Evolutionary conservation across 2,888 invertebrate genomes (phyloP).

Genomic region (Horisme vitalbata): DNA sequence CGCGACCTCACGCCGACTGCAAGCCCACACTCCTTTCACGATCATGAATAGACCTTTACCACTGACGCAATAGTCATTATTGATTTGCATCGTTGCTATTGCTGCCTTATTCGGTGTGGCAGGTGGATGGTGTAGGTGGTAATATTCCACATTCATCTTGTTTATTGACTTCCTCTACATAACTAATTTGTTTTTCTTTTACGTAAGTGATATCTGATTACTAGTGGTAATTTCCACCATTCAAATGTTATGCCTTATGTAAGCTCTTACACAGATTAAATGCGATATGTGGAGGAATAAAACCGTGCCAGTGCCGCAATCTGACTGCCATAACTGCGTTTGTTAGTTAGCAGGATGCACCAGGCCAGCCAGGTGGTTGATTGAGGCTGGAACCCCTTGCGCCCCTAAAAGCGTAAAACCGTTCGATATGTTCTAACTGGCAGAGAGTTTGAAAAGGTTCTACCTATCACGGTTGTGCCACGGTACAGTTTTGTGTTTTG

Average conservation of each 20-base stretch:
- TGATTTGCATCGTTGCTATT: slow-evolving; percentile 59
- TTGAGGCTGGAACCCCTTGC: too few species aligned
- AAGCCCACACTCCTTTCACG: slow-evolving; percentile 67
- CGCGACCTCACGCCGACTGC: slow-evolving; percentile 58
- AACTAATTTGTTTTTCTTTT: slow-evolving; percentile 7
- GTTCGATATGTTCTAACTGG: neutral
- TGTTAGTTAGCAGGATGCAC: too few species aligned
- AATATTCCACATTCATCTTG: slow-evolving; percentile 21
- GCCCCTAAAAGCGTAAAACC: too few species aligned
- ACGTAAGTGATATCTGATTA: slow-evolving; percentile 1
- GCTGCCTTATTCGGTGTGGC: slow-evolving; percentile 49
- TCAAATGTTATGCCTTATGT: neutral
- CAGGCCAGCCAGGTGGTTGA: too few species aligned
- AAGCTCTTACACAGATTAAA: too few species aligned
- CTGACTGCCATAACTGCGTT: too few species aligned
- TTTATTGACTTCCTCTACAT: slow-evolving; percentile 24
- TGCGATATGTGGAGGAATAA: too few species aligned
- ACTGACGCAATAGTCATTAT: slow-evolving; percentile 63
- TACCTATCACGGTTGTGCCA: too few species aligned
- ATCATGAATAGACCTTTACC: slow-evolving; percentile 55
- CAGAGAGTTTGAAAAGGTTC: too few species aligned
- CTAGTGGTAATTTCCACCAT: slow-evolving; percentile 8
- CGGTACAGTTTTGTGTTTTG: too few species aligned
- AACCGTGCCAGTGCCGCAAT: too few species aligned
- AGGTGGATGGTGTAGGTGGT: slow-evolving; percentile 40